phyloP scores from a whole-genome alignment of 2,113 vertebrate species.

The Camelus bactrianus region DNA sequence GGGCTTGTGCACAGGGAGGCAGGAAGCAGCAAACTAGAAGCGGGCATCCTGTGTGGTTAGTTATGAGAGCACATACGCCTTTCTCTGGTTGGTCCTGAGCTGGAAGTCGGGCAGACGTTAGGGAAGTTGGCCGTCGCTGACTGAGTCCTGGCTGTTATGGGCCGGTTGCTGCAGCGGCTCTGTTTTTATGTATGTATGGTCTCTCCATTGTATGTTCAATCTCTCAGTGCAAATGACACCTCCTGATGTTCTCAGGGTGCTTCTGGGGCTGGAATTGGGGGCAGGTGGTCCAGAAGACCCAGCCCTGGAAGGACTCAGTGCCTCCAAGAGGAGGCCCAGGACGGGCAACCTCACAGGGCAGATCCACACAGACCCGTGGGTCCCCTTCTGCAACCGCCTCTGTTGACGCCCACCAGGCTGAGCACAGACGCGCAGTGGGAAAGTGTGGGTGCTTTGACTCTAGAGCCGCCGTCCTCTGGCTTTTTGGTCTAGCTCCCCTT shows the following conservation, averaged over 20 bases:
- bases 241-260: neutral
- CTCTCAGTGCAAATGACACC: neutral
- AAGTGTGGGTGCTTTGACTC: too few species aligned
- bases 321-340: too few species aligned
- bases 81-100: neutral
- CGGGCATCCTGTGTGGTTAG: neutral
- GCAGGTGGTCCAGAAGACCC: neutral
- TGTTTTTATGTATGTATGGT: rapidly evolving
- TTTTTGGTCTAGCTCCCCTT: neutral
- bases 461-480: neutral
- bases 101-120: neutral
- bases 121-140: neutral
- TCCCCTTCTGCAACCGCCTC: neutral
- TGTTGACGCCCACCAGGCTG: neutral
- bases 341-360: too few species aligned
- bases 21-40: neutral
- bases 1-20: too few species aligned
- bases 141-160: neutral
- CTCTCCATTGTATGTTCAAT: neutral
- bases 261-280: neutral
- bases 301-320: neutral
- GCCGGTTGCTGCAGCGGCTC: neutral
- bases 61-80: neutral
- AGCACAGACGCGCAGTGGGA: neutral
- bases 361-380: neutral